A percentile compares a stretch with the other conserved stretches of the same genome.
Evolutionary conservation across 2,113 vertebrate species (phyloP).

Genomic region (Corythornis vintsioides): DNA sequence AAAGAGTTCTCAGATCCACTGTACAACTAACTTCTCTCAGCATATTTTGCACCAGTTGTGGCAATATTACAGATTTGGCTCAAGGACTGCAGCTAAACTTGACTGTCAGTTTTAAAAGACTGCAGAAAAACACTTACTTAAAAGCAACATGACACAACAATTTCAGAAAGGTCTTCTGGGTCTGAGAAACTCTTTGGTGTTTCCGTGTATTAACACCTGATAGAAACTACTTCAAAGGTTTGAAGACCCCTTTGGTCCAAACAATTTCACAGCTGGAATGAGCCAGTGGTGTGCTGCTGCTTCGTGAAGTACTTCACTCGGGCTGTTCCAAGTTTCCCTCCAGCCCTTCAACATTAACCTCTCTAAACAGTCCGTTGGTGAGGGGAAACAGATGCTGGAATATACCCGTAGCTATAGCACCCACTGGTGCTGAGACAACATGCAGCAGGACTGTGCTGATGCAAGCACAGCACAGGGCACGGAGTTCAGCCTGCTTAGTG

Average conservation of each 20-base stretch:
- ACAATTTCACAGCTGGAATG: neutral
- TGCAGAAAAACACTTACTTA: neutral
- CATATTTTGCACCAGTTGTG: neutral
- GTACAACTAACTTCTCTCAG: neutral
- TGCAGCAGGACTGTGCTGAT: neutral
- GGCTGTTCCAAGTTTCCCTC: neutral
- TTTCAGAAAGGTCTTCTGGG: neutral
- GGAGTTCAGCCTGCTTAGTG: neutral
- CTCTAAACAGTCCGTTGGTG: neutral
- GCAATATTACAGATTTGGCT: neutral
- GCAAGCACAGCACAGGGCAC: neutral
- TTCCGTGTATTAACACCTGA: neutral
- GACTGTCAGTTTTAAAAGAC: neutral
- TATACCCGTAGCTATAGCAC: conserved; percentile 48
- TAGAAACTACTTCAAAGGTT: neutral
- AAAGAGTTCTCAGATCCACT: neutral
- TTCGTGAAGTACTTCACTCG: accelerated
- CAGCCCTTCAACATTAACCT: neutral
- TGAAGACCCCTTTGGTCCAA: neutral
- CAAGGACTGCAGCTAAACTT: neutral
- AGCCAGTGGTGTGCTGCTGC: neutral
- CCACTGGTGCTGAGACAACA: conserved; percentile 57
- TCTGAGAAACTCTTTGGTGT: neutral
- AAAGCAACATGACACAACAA: neutral
- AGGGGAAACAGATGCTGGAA: neutral